A percentile compares a stretch with the other conserved stretches of the same genome.
Conservation (phyloP, 2,888 invertebrate species). For the Craniophora ligustri region DNA sequence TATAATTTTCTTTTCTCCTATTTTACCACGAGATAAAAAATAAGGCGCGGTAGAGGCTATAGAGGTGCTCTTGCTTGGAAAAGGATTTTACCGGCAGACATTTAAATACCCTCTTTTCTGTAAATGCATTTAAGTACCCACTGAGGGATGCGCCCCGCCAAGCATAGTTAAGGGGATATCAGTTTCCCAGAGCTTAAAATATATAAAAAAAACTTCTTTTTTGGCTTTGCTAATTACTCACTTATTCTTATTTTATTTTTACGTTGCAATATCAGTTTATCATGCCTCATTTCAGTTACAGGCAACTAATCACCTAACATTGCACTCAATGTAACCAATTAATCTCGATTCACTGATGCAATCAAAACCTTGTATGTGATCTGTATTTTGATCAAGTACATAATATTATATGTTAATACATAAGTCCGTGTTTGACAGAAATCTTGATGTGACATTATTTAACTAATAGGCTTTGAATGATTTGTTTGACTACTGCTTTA, state of each 20-base stretch:
- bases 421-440: too few species aligned
- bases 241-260: conserved; percentile 31
- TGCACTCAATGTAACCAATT: too few species aligned
- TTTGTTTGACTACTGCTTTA: too few species aligned
- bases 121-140: conserved; percentile 63
- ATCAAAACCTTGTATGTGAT: conserved; percentile 8
- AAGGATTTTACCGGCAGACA: conserved; percentile 52
- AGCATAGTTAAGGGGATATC: conserved; percentile 55
- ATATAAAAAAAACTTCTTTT: conserved; percentile 49
- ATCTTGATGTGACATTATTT: too few species aligned
- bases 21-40: conserved; percentile 16
- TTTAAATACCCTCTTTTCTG: conserved; percentile 62
- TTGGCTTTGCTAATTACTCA: conserved; percentile 51
- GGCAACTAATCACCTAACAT: too few species aligned
- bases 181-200: conserved; percentile 47
- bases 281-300: neutral
- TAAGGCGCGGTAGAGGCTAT: conserved; percentile 10
- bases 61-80: conserved; percentile 30
- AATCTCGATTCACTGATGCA: conserved; percentile 23
- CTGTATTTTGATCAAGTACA: too few species aligned
- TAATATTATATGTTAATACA: too few species aligned
- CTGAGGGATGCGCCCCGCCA: conserved; percentile 50
- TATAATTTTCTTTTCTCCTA: conserved; percentile 3
- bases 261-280: neutral
- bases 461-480: too few species aligned